These are phyloP conservation scores for Belgica antarctica DNA, from an alignment of 2,888 invertebrate species.

Conservation along the genomic window DNA sequence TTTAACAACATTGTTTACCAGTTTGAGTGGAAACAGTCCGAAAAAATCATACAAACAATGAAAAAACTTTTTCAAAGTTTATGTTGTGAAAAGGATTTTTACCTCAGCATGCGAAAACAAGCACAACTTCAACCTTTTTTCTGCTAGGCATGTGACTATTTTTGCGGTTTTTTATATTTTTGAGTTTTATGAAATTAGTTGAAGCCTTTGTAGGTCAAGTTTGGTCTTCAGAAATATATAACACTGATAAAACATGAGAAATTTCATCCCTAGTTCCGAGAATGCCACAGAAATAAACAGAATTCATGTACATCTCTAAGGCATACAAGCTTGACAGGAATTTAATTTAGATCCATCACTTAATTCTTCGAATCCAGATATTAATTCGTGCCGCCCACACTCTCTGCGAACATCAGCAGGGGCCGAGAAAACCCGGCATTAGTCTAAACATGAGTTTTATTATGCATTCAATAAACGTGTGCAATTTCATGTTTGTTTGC, in stretches of 20 bases:
- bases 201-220: constrained; percentile 5
- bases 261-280: too few relatives aligned
- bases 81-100: constrained; percentile 38
- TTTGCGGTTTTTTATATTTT: neutral
- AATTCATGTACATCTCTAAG: neutral
- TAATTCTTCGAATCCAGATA: constrained; percentile 30
- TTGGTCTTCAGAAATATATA: too few relatives aligned
- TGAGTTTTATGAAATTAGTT: constrained; percentile 2
- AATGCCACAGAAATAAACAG: constrained; percentile 38
- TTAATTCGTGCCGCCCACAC: constrained; percentile 30
- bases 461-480: constrained; percentile 38
- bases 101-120: constrained; percentile 30
- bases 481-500: constrained; percentile 22
- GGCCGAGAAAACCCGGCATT: too few relatives aligned
- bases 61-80: constrained; percentile 33
- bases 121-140: neutral
- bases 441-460: constrained; percentile 26
- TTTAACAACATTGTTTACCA: constrained; percentile 32
- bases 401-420: neutral
- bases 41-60: constrained; percentile 34
- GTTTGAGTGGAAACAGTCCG: neutral
- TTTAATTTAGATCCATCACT: constrained; percentile 35
- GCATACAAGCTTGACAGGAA: constrained; percentile 19
- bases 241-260: too few relatives aligned
- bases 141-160: neutral